Base-by-base conservation (phyloP, 2,888 invertebrate genomes). In the Tenthredo livida region DNA sequence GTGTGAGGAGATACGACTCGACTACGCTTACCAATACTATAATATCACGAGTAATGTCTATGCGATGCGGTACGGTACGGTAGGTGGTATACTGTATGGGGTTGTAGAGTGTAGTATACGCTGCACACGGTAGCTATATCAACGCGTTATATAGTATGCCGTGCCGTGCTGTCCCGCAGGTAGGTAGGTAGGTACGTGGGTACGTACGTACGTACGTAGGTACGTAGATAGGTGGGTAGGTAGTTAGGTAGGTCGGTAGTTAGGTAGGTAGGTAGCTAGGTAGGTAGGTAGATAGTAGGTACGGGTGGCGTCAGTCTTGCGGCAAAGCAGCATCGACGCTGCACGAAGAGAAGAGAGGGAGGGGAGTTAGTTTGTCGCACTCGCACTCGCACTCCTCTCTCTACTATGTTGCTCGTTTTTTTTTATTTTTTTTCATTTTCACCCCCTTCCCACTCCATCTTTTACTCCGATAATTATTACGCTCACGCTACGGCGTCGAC, bases 361-460 rank as follows among this genome's bases (percentile, higher is more conserved):
- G 67, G 67, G 54, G 77, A 75, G 84, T 84, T 33, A 43, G n/a
- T 54, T 58, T 12, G 25, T 47, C 54, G 61, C 43, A 12, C 73
- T 70, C n/a, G 50, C 40, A 50, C 21, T 40, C n/a, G 47, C 43
- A 50, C 21, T 40, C 84, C 58, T 12, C 33, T 54, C 37, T 54
- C 73, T 43, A 37, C 40, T 75, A 84, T 40, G 50, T 15, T n/a
- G 37, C 73, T 37, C 40, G 17, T 75, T 84, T 40, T 73, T 50
- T 84, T 73, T 54, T 37, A 37, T 70, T 67, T 12, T 33, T 84
- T n/a, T 37, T 73, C 29, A 58, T 25, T 58, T 15, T 33, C 70
- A 78, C 70, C 17, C 40, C 67, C 33, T 77, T 80, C 78, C 85
- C 83, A 84, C 86, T 82, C 70, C 87, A 85, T 85, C 87, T 67